Evolutionary conservation across 1,140 invertebrate species (phyloP).

Genomic region (Odontomachus brunneus): DNA sequence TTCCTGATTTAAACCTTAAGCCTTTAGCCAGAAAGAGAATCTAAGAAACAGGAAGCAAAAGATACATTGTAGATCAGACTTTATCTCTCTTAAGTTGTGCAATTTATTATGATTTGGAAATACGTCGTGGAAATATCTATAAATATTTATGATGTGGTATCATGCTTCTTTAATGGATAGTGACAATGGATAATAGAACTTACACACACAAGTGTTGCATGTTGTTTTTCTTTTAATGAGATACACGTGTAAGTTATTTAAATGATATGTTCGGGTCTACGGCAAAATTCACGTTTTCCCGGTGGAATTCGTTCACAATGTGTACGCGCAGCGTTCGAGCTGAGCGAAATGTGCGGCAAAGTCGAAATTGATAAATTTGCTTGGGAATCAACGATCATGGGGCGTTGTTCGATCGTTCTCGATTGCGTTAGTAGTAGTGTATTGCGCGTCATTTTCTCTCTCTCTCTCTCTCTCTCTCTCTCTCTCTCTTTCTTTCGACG

Average conservation of each 20-base stretch:
- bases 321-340: conserved; percentile 16
- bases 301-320: conserved; percentile 3
- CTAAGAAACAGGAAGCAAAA: too few species aligned
- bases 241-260: conserved; percentile 64
- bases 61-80: too few species aligned
- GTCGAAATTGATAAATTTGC: conserved; percentile 42
- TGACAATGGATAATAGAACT: conserved; percentile 69
- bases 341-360: not conserved
- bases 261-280: conserved; percentile 54
- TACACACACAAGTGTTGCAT: conserved; percentile 50
- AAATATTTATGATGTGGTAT: too few species aligned
- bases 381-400: not conserved
- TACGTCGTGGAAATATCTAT: too few species aligned
- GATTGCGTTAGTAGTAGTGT: not conserved
- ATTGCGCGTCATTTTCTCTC: not conserved
- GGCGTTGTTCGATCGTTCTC: not conserved
- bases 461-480: too few species aligned
- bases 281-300: conserved; percentile 24
- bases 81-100: too few species aligned
- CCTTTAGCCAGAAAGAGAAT: too few species aligned
- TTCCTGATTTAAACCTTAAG: too few species aligned
- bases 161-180: too few species aligned
- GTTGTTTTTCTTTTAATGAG: conserved; percentile 50
- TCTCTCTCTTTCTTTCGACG: not conserved
- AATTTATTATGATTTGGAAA: too few species aligned